Base-by-base conservation (phyloP, 2,797 vertebrate genomes). In the Pseudochaenichthys georgianus region DNA sequence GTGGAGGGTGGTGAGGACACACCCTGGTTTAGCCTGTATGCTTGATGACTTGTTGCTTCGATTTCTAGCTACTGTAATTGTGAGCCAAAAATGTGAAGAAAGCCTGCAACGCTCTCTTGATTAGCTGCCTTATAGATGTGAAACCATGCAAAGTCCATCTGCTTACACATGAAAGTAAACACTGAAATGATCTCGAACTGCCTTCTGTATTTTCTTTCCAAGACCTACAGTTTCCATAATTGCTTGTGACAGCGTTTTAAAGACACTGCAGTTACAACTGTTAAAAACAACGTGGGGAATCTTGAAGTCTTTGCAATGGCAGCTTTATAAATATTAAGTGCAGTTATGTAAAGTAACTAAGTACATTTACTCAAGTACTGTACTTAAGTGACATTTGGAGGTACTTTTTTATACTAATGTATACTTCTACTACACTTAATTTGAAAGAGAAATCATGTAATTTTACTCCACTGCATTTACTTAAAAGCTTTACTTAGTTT, bases 301-400 rank as follows among this genome's bases (percentile, higher is more conserved):
- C 46, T 62, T 17, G 50, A 9, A 19, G n/a, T 66, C 52, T 73
- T 78, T 69, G 47, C 46, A 21, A 47, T 84, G 85, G 84, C 88
- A 85, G 87, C 82, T 79, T 77, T 47, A 73, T 95, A 38, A 38
- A 92, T 95, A 93, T 94, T 94, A 94, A 79, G 89, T 38, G 7
- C 34, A 38, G 34, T 38, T 6, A 2, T 38, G 34, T 6, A 38
- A 38, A 38, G 34, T 7, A 38, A 6, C 34, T 38, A 6, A 34
- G 34, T 34, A 6, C 6, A 1, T 38, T 2, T 38, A 38, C 34
- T 38, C 34, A 38, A 38, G 34, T 38, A 38, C 34, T 38, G 34
- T 38, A 38, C 34, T 38, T 38, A 38, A 38, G 6, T 38, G 8
- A 6, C 6, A 38, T 38, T 38, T 38, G 34, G 34, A 38, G 34